These are phyloP conservation scores for Poecilus cupreus DNA, from an alignment of 2,888 invertebrate species.

Conservation along the genomic window DNA sequence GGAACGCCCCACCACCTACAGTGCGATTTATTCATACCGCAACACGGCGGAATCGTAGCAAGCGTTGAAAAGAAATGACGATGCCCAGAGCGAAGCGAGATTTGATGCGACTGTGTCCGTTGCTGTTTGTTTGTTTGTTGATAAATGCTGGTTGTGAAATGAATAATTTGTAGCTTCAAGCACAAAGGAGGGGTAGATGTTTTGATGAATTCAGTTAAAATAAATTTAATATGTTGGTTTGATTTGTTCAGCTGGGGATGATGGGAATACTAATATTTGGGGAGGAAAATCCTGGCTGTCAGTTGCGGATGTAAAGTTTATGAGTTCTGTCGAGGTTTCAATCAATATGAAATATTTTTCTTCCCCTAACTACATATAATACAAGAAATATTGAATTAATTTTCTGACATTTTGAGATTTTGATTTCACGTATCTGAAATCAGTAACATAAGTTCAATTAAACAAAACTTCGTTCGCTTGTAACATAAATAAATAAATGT, in stretches of 20 bases:
- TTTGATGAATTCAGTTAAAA: background rate
- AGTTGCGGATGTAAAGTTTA: too few relatives aligned
- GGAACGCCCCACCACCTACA: constrained; percentile 29
- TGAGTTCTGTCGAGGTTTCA: too few relatives aligned
- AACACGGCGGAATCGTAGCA: constrained; percentile 24
- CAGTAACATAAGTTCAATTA: too few relatives aligned
- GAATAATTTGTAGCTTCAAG: constrained; percentile 22
- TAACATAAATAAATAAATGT: too few relatives aligned
- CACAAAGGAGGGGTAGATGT: background rate
- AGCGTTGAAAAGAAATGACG: constrained; percentile 31
- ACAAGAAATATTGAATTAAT: too few relatives aligned
- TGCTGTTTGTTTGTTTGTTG: constrained; percentile 25
- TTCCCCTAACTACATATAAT: too few relatives aligned
- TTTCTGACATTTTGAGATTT: too few relatives aligned
- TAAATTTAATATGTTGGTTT: constrained; percentile 17
- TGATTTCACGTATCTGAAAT: too few relatives aligned
- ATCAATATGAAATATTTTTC: too few relatives aligned
- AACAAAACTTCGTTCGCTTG: too few relatives aligned
- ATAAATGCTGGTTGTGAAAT: constrained; percentile 19
- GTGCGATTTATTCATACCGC: constrained; percentile 23
- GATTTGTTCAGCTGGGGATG: background rate
- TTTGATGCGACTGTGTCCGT: constrained; percentile 19
- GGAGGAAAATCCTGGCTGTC: too few relatives aligned
- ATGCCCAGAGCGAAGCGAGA: background rate
- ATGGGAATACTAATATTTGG: background rate